Conservation (phyloP, 2,888 invertebrate genomes). For the Meloe dianella region DNA sequence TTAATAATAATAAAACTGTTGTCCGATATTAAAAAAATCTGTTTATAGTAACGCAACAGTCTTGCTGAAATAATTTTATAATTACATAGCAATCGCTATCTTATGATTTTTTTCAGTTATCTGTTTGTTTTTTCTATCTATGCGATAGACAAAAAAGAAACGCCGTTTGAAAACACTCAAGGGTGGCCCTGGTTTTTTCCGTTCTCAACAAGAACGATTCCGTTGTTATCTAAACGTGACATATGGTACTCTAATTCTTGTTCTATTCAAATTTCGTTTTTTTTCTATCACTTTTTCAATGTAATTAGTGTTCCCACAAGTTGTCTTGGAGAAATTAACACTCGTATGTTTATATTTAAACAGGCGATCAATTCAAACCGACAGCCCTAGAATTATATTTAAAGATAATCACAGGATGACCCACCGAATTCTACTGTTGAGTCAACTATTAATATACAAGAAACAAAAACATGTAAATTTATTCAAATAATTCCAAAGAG, state of each 20-base stretch:
- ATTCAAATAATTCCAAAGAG: background rate
- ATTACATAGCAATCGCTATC: too few relatives aligned
- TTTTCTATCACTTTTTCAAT: background rate
- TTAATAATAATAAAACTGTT: too few relatives aligned
- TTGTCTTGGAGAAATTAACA: background rate
- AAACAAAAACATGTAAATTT: too few relatives aligned
- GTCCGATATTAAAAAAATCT: too few relatives aligned
- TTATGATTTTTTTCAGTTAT: too few relatives aligned
- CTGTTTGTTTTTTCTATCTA: background rate
- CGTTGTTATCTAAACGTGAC: conserved; percentile 6
- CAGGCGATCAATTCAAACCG: background rate
- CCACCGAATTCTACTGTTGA: background rate
- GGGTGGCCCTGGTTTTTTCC: background rate
- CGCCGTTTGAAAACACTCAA: background rate
- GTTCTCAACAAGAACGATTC: background rate
- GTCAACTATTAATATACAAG: too few relatives aligned
- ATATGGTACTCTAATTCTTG: background rate
- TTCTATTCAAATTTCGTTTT: background rate
- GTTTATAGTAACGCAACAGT: too few relatives aligned
- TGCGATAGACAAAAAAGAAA: background rate
- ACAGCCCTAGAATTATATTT: background rate
- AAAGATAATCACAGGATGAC: background rate
- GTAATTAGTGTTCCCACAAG: conserved; percentile 6
- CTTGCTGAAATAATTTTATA: too few relatives aligned
- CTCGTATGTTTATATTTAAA: background rate